A percentile compares a stretch with the other conserved stretches of the same genome.
Conservation (phyloP, 2,888 invertebrate species). For the Miltochrista miniata region DNA sequence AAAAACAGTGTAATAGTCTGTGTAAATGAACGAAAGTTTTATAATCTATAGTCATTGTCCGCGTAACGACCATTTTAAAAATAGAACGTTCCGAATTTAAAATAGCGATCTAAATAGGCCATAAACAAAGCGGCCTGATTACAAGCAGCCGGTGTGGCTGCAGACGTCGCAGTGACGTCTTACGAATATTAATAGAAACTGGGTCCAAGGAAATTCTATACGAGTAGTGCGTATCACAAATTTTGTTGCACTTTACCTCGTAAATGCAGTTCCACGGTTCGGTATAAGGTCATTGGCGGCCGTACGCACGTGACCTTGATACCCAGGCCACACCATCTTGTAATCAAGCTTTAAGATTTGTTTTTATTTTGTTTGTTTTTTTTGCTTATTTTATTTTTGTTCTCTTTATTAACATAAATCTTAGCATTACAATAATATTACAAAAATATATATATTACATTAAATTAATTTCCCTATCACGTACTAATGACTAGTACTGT, state of each 20-base stretch:
- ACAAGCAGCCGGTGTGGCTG: constrained; percentile 64
- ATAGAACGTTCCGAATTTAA: constrained; percentile 34
- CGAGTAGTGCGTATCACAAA: constrained; percentile 35
- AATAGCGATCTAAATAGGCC: constrained; percentile 60
- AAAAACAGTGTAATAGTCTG: neutral
- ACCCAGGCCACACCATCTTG: constrained; percentile 41
- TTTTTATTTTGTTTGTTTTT: constrained; percentile 49
- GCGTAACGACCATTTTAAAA: constrained; percentile 32
- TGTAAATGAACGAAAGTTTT: neutral
- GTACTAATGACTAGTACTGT: constrained; percentile 57
- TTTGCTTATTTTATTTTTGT: constrained; percentile 68
- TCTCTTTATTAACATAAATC: constrained; percentile 81
- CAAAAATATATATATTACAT: constrained; percentile 81
- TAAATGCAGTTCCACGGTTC: constrained; percentile 54
- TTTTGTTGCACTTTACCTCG: constrained; percentile 48
- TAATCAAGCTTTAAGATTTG: constrained; percentile 46
- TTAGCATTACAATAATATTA: constrained; percentile 80
- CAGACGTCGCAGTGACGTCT: constrained; percentile 66
- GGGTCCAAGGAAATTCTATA: constrained; percentile 68
- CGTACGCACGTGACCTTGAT: constrained; percentile 67
- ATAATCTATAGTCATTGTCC: constrained; percentile 15
- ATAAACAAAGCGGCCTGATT: constrained; percentile 70
- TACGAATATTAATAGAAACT: constrained; percentile 49
- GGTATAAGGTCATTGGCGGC: constrained; percentile 74
- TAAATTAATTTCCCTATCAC: constrained; percentile 63